Evolutionary conservation across 2,113 vertebrate species (phyloP).

Genomic region (Columba janthina): DNA sequence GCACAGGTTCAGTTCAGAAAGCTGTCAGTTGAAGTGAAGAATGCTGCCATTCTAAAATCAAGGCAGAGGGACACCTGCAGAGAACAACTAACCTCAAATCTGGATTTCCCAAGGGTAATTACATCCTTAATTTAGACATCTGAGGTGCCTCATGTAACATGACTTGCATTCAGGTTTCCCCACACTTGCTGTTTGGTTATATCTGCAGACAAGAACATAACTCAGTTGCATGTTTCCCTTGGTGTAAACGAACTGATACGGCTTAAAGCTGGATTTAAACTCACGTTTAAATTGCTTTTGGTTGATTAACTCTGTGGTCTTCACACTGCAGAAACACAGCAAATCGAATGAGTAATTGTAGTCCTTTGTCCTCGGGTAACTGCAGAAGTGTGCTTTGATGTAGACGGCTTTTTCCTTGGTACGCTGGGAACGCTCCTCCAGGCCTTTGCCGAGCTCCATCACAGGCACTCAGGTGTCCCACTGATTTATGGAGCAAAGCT

Average conservation of each 20-base stretch:
- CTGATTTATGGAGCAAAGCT: not conserved
- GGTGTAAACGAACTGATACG: not conserved
- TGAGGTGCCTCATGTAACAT: not conserved
- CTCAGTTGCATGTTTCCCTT: not conserved
- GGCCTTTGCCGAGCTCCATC: not conserved
- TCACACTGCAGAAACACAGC: not conserved
- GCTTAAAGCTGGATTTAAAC: not conserved
- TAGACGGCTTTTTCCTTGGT: not conserved
- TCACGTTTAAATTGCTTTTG: not conserved
- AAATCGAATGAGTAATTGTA: not conserved
- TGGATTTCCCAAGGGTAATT: not conserved
- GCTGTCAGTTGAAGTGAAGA: not conserved
- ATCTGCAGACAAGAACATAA: not conserved
- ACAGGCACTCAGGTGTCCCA: no score
- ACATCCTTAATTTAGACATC: not conserved
- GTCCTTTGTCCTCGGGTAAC: not conserved
- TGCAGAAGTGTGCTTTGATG: not conserved
- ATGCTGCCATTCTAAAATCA: not conserved
- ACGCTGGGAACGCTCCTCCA: not conserved
- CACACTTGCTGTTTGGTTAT: not conserved
- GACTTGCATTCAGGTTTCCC: not conserved
- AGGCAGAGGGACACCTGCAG: not conserved
- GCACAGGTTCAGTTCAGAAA: not conserved
- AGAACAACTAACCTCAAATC: not conserved
- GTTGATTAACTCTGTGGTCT: not conserved